Evolutionary conservation across 1,140 invertebrate genomes (phyloP), one percentile per base, ranked within the genome.

Genomic region (Zophobas atratus): DNA sequence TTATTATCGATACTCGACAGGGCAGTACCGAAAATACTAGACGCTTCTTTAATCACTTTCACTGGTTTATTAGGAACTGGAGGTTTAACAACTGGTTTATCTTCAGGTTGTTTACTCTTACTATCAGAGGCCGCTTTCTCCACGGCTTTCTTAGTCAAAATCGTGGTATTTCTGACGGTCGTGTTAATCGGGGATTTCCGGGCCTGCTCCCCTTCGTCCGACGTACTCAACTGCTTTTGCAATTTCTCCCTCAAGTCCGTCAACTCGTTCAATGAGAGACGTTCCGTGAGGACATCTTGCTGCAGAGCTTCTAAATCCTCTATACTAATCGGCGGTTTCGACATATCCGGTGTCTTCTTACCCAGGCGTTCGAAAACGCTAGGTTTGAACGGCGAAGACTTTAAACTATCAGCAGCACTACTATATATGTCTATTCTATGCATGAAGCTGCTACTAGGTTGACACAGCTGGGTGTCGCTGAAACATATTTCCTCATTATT

Each of bases 1-100:
- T 83, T 75, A 53, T 81, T 71, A 74, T 84, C 84, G 48, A 84
- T 83, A 76, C 81, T 81, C 5, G 80, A 81, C 1, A 84, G 67
- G 3, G 79, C 41, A 79, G 57, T 82, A 20, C 82, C 82, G 74
- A 84, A 84, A 6, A 80, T 76, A 70, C 80, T 82, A n/a, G 56
- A 51, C 1, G 75, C 43, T 49, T 84, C 81, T 74, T 82, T 84
- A 20, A 80, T 46, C 35, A 81, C 75, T 73, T 82, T 82, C 8
- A 72, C 43, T 4, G 60, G 33, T 51, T 70, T 73, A 57, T 71
- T 80, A 72, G 43, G 4, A 0, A 43, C 41, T 56, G 48, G 71
- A 79, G 36, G 20, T 41, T 73, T 55, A 36, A 8, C 34, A 8
- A 48, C 34, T 38, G 71, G 71, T 53, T 41, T 55, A 1, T 32